Conservation (phyloP, 2,113 vertebrate genomes). For the Corvus moneduloides region DNA sequence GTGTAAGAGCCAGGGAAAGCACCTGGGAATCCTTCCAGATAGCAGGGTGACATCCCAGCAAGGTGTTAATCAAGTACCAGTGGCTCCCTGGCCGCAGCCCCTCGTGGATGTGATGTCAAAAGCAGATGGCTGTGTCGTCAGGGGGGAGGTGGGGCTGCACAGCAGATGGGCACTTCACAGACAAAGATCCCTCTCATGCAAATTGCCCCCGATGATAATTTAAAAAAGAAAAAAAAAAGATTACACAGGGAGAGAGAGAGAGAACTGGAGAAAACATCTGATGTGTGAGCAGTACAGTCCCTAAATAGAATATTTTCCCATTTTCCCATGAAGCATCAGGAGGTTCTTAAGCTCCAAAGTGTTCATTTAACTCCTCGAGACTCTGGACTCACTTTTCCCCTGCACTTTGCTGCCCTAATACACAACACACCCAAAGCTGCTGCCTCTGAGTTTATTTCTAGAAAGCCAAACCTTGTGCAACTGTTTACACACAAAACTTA, state of each 20-base stretch:
- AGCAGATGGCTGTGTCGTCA: conserved; percentile 44
- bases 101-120: conserved; percentile 16
- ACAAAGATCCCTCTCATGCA: conserved; percentile 56
- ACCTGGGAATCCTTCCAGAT: not conserved
- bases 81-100: not conserved
- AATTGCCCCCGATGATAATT: conserved; percentile 47
- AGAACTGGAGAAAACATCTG: conserved; percentile 57
- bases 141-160: conserved; percentile 6
- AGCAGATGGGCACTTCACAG: conserved; percentile 58
- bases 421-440: not conserved
- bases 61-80: not conserved
- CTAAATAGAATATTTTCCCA: conserved; percentile 48
- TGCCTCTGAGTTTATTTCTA: not conserved
- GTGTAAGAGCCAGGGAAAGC: rapidly evolving
- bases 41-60: not conserved
- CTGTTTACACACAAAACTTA: not conserved
- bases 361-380: conserved; percentile 24
- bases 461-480: not conserved
- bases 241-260: not conserved
- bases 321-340: conserved; percentile 27
- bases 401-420: not conserved
- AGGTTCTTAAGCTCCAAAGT: conserved; percentile 11
- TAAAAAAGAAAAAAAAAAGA: not conserved
- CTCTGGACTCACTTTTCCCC: not conserved
- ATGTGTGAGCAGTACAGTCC: conserved; percentile 44